These are phyloP conservation scores for Hetaerina titia DNA, from an alignment of 2,888 invertebrate genomes.

Conservation along the genomic window DNA sequence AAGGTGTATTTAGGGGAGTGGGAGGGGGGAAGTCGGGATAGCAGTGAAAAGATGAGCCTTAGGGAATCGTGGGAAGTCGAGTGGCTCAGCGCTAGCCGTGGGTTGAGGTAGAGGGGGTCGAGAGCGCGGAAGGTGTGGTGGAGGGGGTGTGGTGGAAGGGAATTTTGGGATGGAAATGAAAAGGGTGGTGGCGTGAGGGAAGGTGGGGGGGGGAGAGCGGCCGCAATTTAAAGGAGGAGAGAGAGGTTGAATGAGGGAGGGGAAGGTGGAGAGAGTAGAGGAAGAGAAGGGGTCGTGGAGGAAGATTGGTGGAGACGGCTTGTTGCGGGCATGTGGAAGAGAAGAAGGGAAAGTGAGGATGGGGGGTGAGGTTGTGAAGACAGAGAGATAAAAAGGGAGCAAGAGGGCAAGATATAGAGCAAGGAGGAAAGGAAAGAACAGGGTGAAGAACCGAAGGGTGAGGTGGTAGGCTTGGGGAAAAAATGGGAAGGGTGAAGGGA, in stretches of 20 bases:
- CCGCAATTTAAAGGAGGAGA: background rate
- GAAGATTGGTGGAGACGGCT: background rate
- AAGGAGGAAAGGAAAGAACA: background rate
- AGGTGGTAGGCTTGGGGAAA: background rate
- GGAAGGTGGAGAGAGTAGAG: background rate
- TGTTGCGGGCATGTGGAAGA: background rate
- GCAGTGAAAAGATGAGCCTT: constrained; percentile 46
- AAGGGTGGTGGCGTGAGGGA: background rate
- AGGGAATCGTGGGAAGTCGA: constrained; percentile 14
- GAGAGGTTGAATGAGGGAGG: background rate
- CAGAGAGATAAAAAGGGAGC: background rate
- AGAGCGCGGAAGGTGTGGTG: no score
- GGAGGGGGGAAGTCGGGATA: background rate
- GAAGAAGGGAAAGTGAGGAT: background rate
- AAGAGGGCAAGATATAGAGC: background rate
- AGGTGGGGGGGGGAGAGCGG: no score
- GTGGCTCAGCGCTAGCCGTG: background rate
- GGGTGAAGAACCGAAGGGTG: background rate
- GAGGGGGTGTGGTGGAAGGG: background rate
- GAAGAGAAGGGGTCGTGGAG: background rate
- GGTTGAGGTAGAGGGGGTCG: background rate
- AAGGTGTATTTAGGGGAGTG: constrained; percentile 19
- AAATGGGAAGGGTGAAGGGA: background rate
- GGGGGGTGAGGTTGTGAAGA: background rate
- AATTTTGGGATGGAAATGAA: background rate